These are phyloP conservation scores for Cylindroiulus punctatus DNA, from an alignment of 2,888 invertebrate species.

Conservation along the genomic window DNA sequence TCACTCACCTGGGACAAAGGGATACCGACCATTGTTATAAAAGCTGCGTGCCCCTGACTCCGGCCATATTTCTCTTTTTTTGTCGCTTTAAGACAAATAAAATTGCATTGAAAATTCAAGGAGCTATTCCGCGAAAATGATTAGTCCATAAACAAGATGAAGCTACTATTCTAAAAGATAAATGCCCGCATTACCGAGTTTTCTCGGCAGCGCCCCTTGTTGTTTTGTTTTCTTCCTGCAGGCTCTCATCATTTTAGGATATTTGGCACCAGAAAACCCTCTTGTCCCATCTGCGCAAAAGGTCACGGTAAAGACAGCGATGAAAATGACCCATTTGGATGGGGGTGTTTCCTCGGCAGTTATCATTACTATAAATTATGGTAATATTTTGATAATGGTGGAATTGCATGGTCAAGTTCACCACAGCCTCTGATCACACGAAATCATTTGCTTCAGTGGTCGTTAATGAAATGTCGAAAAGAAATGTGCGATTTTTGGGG, in stretches of 20 bases:
- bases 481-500: neutral
- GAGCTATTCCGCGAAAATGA: constrained; percentile 33
- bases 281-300: neutral
- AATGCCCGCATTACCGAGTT: neutral
- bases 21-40: constrained; percentile 17
- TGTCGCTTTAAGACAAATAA: constrained; percentile 37
- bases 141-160: constrained; percentile 37
- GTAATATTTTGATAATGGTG: neutral
- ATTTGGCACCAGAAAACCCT: neutral
- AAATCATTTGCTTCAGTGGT: neutral
- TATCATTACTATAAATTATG: no score
- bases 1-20: constrained; percentile 13
- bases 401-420: neutral
- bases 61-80: constrained; percentile 21
- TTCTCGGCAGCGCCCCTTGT: neutral
- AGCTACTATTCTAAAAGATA: constrained; percentile 16
- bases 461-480: neutral
- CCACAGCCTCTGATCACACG: no score
- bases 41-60: neutral
- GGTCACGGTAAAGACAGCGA: neutral
- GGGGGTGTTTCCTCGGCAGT: no score
- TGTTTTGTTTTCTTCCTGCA: neutral
- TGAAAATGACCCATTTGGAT: no score
- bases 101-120: constrained; percentile 38
- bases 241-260: neutral